These are phyloP conservation scores for Chrysolina americana DNA, from an alignment of 2,888 invertebrate genomes.

Conservation along the genomic window DNA sequence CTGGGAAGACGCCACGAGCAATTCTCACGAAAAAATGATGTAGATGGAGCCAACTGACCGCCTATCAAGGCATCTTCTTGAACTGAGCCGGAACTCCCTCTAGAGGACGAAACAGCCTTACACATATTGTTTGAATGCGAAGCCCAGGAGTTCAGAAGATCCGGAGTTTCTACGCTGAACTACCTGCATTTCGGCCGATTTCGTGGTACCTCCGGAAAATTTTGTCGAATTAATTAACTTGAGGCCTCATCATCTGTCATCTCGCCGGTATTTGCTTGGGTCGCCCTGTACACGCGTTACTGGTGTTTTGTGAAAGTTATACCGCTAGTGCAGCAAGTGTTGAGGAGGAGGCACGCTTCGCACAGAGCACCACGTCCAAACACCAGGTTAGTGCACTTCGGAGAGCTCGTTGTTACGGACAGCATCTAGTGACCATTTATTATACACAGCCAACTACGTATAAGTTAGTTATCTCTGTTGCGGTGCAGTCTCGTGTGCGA, in stretches of 20 bases:
- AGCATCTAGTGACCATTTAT: conserved; percentile 33
- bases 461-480: conserved; percentile 8
- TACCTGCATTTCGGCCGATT: no score
- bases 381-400: conserved; percentile 67
- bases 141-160: no score
- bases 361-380: conserved; percentile 59
- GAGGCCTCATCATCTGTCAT: neutral
- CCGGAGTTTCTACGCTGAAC: no score
- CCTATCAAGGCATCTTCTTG: no score
- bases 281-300: conserved; percentile 10
- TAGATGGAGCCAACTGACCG: no score
- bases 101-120: no score
- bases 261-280: neutral
- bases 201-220: no score
- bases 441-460: conserved; percentile 7
- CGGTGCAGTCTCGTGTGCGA: conserved; percentile 5
- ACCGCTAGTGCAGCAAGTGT: conserved; percentile 48
- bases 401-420: conserved; percentile 47
- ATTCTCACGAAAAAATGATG: no score
- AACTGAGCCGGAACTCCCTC: no score
- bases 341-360: conserved; percentile 40
- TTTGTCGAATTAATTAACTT: no score
- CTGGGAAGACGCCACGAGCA: no score
- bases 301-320: conserved; percentile 57
- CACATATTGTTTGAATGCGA: no score